Evolutionary conservation across 2,113 vertebrate genomes (phyloP).

Genomic region (Austrofundulus limnaeus): DNA sequence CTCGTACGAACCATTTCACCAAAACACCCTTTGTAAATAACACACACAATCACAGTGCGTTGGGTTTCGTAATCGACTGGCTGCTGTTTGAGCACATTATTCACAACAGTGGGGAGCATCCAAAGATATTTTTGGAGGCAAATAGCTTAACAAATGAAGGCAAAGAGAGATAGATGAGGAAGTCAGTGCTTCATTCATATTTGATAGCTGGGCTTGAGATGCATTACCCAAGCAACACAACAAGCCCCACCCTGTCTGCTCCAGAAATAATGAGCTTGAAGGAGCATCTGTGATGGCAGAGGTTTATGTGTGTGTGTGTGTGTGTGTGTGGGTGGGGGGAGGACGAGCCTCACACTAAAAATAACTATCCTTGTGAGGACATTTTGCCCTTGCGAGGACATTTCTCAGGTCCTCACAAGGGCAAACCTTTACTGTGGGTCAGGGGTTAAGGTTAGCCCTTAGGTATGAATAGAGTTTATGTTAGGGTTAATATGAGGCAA

Average conservation of each 20-base stretch:
- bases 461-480: too few species aligned
- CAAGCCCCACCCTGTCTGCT: conserved; percentile 49
- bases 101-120: conserved; percentile 52
- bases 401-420: too few species aligned
- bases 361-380: too few species aligned
- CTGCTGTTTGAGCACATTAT: conserved; percentile 40
- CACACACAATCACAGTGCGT: conserved; percentile 5
- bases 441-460: too few species aligned
- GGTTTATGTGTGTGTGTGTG: conserved; percentile 17
- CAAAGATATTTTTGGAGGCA: conserved; percentile 66
- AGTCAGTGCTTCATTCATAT: conserved; percentile 73
- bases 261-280: conserved; percentile 65
- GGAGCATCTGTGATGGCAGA: conserved; percentile 6
- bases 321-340: conserved; percentile 26
- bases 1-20: conserved; percentile 14
- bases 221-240: conserved; percentile 66
- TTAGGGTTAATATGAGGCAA: too few species aligned
- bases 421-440: too few species aligned
- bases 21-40: neutral
- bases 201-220: conserved; percentile 72
- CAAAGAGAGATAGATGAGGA: conserved; percentile 74
- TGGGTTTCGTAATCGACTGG: conserved; percentile 29
- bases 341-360: too few species aligned
- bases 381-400: too few species aligned
- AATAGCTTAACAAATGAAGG: conserved; percentile 73